Percentiles rank a stretch among this genome's conserved stretches.
Conservation (phyloP, 37 sponge, comb jelly and placozoan species). For the Dysidea cf. avara region DNA sequence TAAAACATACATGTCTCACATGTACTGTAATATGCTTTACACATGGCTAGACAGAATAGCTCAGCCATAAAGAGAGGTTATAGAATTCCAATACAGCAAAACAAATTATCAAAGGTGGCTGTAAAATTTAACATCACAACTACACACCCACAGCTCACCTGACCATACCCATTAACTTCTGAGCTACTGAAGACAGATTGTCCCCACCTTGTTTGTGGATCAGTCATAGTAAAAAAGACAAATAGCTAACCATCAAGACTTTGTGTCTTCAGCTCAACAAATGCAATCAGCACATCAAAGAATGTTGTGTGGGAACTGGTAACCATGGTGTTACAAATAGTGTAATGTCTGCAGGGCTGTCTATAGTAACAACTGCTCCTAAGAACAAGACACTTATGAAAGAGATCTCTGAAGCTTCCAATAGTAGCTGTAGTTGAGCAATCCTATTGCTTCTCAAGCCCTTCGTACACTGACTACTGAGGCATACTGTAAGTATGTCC, state of each 20-base stretch:
- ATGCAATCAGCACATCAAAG: constrained; percentile 54
- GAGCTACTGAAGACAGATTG: constrained; percentile 62
- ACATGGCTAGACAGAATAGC: too few relatives aligned
- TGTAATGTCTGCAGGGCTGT: neutral
- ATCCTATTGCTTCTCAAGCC: constrained; percentile 57
- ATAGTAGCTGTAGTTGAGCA: too few relatives aligned
- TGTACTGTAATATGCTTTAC: too few relatives aligned
- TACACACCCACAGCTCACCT: constrained; percentile 43
- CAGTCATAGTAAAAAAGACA: constrained; percentile 59
- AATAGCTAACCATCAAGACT: too few relatives aligned
- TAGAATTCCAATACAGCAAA: neutral
- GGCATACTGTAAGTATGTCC: constrained; percentile 61
- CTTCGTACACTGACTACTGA: constrained; percentile 57
- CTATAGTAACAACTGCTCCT: neutral
- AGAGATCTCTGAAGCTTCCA: constrained; percentile 43
- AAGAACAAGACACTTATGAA: constrained; percentile 39
- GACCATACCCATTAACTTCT: constrained; percentile 60
- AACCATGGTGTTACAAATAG: constrained; percentile 26
- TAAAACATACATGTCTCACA: neutral
- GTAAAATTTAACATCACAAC: too few relatives aligned
- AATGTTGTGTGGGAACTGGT: constrained; percentile 45
- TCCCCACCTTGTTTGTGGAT: constrained; percentile 70
- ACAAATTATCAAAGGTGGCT: neutral
- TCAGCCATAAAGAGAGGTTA: neutral
- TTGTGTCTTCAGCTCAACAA: constrained; percentile 51